Conservation (phyloP, 2,797 vertebrate genomes). For the Rhinogobio ventralis region DNA sequence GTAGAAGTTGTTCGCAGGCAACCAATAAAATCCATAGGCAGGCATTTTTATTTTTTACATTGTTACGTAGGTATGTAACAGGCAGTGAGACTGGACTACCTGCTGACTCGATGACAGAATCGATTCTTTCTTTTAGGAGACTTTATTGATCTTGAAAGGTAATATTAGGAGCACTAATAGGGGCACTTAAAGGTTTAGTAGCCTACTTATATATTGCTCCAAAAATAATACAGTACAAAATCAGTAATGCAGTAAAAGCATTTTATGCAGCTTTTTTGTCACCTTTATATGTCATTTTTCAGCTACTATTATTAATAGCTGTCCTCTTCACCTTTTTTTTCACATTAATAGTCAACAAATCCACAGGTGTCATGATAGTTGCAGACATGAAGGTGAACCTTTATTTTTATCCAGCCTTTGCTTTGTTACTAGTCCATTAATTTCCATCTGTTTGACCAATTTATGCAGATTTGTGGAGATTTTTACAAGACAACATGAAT, state of each 20-base stretch:
- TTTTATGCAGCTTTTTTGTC: neutral
- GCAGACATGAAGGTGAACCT: neutral
- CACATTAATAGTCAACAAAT: neutral
- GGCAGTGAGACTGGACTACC: neutral
- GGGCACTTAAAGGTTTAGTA: neutral
- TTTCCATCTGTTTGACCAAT: neutral
- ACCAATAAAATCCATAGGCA: neutral
- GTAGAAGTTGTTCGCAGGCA: neutral
- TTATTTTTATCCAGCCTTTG: neutral
- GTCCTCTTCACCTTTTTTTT: neutral
- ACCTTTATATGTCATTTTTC: neutral
- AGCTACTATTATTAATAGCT: neutral
- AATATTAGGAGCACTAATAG: neutral
- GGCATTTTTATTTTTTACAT: neutral
- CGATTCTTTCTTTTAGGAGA: neutral
- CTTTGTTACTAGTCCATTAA: neutral
- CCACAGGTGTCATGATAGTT: constrained; percentile 1
- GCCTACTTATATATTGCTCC: neutral
- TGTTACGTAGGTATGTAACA: neutral
- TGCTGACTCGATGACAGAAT: neutral
- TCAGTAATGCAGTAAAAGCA: neutral
- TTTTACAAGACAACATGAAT: neutral
- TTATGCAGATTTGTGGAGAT: neutral
- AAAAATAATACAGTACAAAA: neutral
- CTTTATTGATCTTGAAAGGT: neutral